Conservation (phyloP, 2,113 vertebrate genomes). For the Hypomesus transpacificus region DNA sequence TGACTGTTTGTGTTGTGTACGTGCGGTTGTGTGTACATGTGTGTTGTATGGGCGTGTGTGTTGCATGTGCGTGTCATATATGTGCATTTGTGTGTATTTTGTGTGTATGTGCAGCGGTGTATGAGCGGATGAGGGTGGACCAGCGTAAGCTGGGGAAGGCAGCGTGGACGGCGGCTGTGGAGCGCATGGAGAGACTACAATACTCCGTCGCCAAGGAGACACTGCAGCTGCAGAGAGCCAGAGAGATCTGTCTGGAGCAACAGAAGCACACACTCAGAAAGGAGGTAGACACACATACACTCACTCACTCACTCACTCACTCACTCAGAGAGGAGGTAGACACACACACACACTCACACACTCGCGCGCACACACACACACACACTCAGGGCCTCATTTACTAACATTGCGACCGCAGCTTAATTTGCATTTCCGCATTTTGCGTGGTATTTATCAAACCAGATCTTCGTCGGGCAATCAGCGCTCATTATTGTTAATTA, state of each 20-base stretch:
- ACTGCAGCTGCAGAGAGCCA: conserved; percentile 92
- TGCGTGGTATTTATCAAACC: too few relatives aligned
- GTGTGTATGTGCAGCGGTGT: conserved; percentile 74
- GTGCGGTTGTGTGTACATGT: conserved; percentile 6
- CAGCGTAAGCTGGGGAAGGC: conserved; percentile 96
- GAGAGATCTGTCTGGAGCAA: conserved; percentile 96
- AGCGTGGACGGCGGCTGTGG: conserved; percentile 89
- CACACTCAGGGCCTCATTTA: background rate
- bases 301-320: background rate
- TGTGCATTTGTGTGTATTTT: background rate
- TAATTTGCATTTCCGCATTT: too few relatives aligned
- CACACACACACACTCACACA: background rate
- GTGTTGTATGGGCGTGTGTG: conserved; percentile 24
- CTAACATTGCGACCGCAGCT: too few relatives aligned
- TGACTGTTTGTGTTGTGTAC: too few relatives aligned
- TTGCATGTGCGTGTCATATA: background rate
- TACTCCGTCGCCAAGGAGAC: conserved; percentile 95
- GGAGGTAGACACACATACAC: conserved; percentile 72
- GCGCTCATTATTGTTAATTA: too few relatives aligned
- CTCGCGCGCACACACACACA: background rate
- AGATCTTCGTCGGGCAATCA: too few relatives aligned
- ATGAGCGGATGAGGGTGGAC: conserved; percentile 91
- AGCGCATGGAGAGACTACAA: conserved; percentile 93
- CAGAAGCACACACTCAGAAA: conserved; percentile 88
- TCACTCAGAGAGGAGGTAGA: background rate